These are phyloP conservation scores for Carassius auratus DNA, from an alignment of 2,113 vertebrate species.

Conservation along the genomic window DNA sequence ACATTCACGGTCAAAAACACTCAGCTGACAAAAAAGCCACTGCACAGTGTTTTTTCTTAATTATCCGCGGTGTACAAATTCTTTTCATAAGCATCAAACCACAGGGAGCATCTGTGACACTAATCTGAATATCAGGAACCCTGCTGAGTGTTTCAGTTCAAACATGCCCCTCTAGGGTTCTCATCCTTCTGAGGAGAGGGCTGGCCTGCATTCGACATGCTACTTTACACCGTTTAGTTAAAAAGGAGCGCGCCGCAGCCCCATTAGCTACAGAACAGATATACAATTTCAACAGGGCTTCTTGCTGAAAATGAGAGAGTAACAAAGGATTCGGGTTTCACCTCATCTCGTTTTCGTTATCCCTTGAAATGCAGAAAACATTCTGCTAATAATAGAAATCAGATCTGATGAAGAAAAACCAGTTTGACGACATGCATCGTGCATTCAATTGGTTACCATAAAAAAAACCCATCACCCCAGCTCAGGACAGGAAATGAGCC, in stretches of 20 bases:
- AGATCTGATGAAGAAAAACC: neutral
- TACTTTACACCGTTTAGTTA: slow-evolving; percentile 16
- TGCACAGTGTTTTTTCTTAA: slow-evolving; percentile 41
- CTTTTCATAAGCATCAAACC: slow-evolving; percentile 61
- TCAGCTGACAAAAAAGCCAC: neutral
- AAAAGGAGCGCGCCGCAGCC: neutral
- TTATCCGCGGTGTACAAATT: slow-evolving; percentile 54
- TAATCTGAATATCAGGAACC: slow-evolving; percentile 62
- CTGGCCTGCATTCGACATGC: slow-evolving; percentile 28
- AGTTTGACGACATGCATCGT: slow-evolving; percentile 3
- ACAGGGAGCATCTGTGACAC: slow-evolving; percentile 54
- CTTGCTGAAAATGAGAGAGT: neutral
- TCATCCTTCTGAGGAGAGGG: neutral
- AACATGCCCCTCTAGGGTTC: slow-evolving; percentile 55
- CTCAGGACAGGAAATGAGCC: slow-evolving; percentile 45
- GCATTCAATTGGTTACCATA: slow-evolving; percentile 25
- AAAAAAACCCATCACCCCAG: slow-evolving; percentile 31
- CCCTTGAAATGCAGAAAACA: neutral
- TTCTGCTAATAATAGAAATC: neutral
- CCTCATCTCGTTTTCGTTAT: neutral
- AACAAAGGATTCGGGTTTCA: neutral
- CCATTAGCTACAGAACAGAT: slow-evolving; percentile 13
- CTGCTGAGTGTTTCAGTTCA: slow-evolving; percentile 60
- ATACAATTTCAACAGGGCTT: neutral
- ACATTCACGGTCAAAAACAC: neutral